Conservation (phyloP, 2,888 invertebrate species). For the Rambutsinella grinnellia region DNA sequence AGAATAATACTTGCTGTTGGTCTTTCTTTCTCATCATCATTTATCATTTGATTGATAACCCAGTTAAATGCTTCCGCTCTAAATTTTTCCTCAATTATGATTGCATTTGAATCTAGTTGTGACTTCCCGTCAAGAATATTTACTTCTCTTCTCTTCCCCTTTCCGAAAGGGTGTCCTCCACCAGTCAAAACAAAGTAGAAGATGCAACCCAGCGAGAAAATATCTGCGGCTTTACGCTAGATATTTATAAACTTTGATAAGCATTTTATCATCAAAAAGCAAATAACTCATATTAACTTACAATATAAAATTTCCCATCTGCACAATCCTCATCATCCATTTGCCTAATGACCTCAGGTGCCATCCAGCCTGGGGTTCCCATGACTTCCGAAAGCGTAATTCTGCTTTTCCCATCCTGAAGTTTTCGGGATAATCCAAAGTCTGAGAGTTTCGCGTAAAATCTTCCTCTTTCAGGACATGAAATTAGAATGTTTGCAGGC, state of each 20-base stretch:
- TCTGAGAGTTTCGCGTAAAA: not conserved
- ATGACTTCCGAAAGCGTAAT: not conserved
- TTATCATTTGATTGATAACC: not conserved
- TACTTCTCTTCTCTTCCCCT: not conserved
- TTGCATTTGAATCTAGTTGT: not conserved
- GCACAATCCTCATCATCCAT: too few species aligned
- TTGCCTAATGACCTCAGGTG: not conserved
- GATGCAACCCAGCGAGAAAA: constrained; percentile 97
- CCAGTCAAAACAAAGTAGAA: constrained; percentile 93
- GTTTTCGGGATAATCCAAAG: not conserved
- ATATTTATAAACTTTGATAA: not conserved
- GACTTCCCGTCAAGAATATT: not conserved
- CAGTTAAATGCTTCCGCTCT: not conserved
- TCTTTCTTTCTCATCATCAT: not conserved
- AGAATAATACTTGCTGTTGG: not conserved
- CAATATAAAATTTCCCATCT: not conserved
- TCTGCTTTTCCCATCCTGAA: not conserved
- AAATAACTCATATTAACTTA: not conserved
- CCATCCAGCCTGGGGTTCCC: not conserved
- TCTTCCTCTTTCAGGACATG: not conserved
- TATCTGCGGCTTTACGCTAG: constrained; percentile 84
- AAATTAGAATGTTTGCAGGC: not conserved
- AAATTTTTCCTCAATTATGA: not conserved
- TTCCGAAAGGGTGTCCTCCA: constrained; percentile 93
- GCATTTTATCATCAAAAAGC: not conserved